Percentiles rank a stretch among this genome's conserved stretches.
phyloP scores from a whole-genome alignment of 2,113 vertebrate genomes.

The Dolichotis patagonum region DNA sequence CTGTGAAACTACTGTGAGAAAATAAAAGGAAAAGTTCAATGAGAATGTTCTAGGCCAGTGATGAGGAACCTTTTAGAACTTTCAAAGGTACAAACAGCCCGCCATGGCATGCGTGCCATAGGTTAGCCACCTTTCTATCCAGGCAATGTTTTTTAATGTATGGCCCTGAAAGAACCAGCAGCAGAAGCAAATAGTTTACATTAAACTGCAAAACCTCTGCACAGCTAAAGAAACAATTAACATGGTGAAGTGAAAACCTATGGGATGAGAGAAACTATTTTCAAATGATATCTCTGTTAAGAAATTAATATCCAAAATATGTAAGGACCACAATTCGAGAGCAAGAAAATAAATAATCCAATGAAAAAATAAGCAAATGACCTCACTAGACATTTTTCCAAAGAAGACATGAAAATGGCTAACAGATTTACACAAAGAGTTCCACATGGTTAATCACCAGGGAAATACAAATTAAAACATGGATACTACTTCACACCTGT shows the following conservation, averaged over 20 bases:
- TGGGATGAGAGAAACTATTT: too few relatives aligned
- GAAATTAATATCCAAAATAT: background rate
- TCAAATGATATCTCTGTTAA: background rate
- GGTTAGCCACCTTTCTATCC: too few relatives aligned
- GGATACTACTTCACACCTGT: background rate
- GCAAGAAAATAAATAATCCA: background rate
- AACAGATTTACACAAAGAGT: background rate
- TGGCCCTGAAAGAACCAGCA: background rate
- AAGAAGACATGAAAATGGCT: background rate
- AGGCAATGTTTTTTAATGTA: background rate
- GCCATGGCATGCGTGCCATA: too few relatives aligned
- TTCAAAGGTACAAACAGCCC: background rate
- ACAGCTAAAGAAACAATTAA: too few relatives aligned
- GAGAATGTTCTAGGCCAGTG: background rate
- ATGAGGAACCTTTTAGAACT: background rate
- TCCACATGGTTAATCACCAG: background rate
- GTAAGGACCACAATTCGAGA: background rate
- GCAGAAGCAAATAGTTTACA: too few relatives aligned
- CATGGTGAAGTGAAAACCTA: too few relatives aligned
- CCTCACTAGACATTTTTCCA: background rate
- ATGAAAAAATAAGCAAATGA: background rate
- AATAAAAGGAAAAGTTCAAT: background rate
- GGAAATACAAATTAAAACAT: background rate
- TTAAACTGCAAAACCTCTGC: too few relatives aligned
- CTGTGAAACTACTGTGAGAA: background rate